A percentile compares a stretch with the other conserved stretches of the same genome.
phyloP scores from a whole-genome alignment of 2,888 invertebrate species.

The Lasioglossum leucozonium region DNA sequence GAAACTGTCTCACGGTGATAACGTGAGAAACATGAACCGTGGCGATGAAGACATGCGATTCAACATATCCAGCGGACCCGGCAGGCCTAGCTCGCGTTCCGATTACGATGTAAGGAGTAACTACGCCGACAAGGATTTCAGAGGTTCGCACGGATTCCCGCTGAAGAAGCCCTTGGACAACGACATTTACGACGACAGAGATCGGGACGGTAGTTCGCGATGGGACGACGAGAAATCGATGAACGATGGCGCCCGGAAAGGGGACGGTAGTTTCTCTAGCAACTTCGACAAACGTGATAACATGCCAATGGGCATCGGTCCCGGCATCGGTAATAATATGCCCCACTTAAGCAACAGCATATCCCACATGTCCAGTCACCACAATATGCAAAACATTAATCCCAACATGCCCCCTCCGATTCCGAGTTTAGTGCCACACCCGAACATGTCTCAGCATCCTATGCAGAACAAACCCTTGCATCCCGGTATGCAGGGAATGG shows the following conservation, averaged over 20 bases:
- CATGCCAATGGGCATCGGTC: slow-evolving; percentile 69
- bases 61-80: slow-evolving; percentile 72
- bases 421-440: slow-evolving; percentile 73
- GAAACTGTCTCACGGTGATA: slow-evolving; percentile 67
- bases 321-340: slow-evolving; percentile 66
- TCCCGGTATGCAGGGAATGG: slow-evolving; percentile 74
- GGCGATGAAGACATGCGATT: slow-evolving; percentile 78
- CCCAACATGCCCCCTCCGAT: slow-evolving; percentile 78
- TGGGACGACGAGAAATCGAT: slow-evolving; percentile 78
- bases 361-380: slow-evolving; percentile 75
- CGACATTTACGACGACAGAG: slow-evolving; percentile 68
- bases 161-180: slow-evolving; percentile 69
- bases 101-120: slow-evolving; percentile 75
- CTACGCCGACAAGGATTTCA: slow-evolving; percentile 78
- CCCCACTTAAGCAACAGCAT: slow-evolving; percentile 67
- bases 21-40: slow-evolving; percentile 61
- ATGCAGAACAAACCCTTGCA: slow-evolving; percentile 70
- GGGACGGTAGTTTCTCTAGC: slow-evolving; percentile 67
- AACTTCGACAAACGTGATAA: slow-evolving; percentile 78
- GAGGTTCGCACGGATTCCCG: slow-evolving; percentile 64
- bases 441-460: slow-evolving; percentile 74
- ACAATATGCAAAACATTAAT: slow-evolving; percentile 81
- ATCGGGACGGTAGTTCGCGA: slow-evolving; percentile 70
- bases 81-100: slow-evolving; percentile 73
- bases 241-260: slow-evolving; percentile 65